Evolutionary conservation across 2,888 invertebrate genomes (phyloP), one percentile per base, ranked within the genome.

Genomic region (Cactoblastis cactorum): DNA sequence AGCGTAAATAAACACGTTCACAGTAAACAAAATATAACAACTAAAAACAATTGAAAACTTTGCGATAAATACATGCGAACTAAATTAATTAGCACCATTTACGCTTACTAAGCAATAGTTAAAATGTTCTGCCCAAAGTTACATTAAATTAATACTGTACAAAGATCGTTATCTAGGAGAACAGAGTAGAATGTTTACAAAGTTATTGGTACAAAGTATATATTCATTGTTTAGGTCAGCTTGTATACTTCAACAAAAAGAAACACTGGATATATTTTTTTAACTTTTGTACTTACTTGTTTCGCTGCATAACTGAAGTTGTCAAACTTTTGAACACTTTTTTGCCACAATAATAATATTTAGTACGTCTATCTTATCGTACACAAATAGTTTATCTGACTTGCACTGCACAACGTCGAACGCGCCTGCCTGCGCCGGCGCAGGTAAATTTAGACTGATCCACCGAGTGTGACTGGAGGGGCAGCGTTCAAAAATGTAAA

Each of bases 401-500:
- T 72, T 73, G 75, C 65, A 69, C 69, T 67, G 74, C 65, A 69
- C 69, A 67, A 74, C 72, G 67, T 72, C 59, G 67, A 69, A 65
- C 79, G 84, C 83, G 81, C 75, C 74, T 82, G 81, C 75, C 74
- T 76, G 80, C 86, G 83, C 83, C 69, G 62, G 71, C 76, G 75
- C 77, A 80, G 79, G 79, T 88, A 85, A 83, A 86, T 85, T 86
- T 88, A 87, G 88, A 88, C 83, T 85, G 86, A 79, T 76, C 73
- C 75, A 69, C 72, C 70, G 73, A 77, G 70, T 80, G 77, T 74
- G 80, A 80, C 76, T 74, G 71, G 63, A 60, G 47, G 47, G 49
- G 65, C 58, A 66, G 53, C 74, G 80, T 81, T 82, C 77, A 70
- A 74, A 77, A 77, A 74, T 74, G 60, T 39, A 33, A 33, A 41